phyloP scores from a whole-genome alignment of 92 coral and sea anemone species.

The Porites lobata region DNA sequence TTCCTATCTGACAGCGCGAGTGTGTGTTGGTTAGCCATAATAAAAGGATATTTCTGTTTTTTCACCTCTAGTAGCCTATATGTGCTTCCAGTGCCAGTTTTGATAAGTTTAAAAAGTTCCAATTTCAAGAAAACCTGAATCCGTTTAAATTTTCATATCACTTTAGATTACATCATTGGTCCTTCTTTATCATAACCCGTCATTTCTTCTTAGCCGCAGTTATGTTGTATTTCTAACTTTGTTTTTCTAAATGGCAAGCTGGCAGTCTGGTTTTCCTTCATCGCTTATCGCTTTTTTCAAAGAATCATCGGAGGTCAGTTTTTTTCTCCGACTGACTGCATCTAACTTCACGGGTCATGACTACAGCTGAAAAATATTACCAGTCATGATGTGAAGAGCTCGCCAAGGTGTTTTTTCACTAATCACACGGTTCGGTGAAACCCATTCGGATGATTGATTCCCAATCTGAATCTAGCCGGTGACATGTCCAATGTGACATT shows the following conservation, averaged over 20 bases:
- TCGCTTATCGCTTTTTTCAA: background rate
- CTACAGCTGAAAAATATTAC: conserved; percentile 31
- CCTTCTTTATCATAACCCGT: background rate
- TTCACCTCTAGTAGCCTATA: background rate
- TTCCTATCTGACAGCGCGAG: too few relatives aligned
- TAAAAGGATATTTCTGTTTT: background rate
- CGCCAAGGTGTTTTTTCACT: conserved; percentile 1
- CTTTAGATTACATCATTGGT: background rate
- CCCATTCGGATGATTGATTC: conserved; percentile 3
- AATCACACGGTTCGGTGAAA: conserved; percentile 11
- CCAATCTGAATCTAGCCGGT: conserved; percentile 3
- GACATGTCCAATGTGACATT: background rate
- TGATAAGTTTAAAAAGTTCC: too few relatives aligned
- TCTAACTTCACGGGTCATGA: conserved; percentile 44
- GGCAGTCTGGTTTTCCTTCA: background rate
- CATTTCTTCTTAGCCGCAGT: background rate
- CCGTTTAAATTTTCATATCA: conserved; percentile 9
- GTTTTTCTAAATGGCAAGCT: background rate
- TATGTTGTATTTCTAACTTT: background rate
- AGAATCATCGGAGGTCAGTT: background rate
- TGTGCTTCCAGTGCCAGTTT: too few relatives aligned
- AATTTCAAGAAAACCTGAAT: background rate
- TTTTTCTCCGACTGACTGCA: background rate
- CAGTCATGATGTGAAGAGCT: conserved; percentile 24
- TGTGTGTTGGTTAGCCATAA: background rate